A percentile compares a stretch with the other conserved stretches of the same genome.
phyloP scores from a whole-genome alignment of 2,888 invertebrate genomes.

The Stomorhina lunata region DNA sequence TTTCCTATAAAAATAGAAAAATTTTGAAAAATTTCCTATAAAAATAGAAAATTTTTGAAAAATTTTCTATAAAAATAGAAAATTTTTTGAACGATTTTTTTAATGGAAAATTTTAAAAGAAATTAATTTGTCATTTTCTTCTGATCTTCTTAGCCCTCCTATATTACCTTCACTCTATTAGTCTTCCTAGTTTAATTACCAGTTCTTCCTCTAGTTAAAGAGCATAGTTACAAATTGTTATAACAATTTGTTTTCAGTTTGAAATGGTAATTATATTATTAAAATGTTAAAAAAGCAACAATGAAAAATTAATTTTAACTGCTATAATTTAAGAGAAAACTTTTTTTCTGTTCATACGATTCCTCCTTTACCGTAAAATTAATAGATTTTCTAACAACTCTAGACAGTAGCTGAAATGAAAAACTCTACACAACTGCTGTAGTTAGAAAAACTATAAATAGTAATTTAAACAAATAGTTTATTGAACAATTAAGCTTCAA shows the following conservation, averaged over 20 bases:
- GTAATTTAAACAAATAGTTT: slow-evolving; percentile 52
- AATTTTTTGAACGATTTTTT: too few relatives aligned
- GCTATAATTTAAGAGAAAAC: slow-evolving; percentile 26
- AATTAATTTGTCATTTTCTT: too few relatives aligned
- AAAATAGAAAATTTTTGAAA: too few relatives aligned
- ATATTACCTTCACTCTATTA: too few relatives aligned
- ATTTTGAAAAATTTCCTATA: too few relatives aligned
- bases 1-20: too few relatives aligned
- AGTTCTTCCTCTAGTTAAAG: too few relatives aligned
- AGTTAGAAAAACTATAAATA: not conserved
- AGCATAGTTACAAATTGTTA: slow-evolving; percentile 30
- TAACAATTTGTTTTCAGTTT: too few relatives aligned
- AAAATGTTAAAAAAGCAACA: slow-evolving; percentile 10
- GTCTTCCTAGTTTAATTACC: too few relatives aligned
- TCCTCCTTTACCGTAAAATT: slow-evolving; percentile 20
- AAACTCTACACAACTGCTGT: not conserved
- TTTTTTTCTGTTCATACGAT: not conserved
- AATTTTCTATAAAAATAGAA: too few relatives aligned
- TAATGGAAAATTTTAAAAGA: too few relatives aligned
- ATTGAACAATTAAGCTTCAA: slow-evolving; percentile 60
- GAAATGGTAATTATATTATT: slow-evolving; percentile 43
- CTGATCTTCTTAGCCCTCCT: too few relatives aligned
- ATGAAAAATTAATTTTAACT: slow-evolving; percentile 45
- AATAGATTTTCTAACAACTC: slow-evolving; percentile 41
- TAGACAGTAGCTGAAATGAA: slow-evolving; percentile 17